Evolutionary conservation across 2,797 vertebrate species (phyloP).

Genomic region (Petrocephalus schoutedeni): DNA sequence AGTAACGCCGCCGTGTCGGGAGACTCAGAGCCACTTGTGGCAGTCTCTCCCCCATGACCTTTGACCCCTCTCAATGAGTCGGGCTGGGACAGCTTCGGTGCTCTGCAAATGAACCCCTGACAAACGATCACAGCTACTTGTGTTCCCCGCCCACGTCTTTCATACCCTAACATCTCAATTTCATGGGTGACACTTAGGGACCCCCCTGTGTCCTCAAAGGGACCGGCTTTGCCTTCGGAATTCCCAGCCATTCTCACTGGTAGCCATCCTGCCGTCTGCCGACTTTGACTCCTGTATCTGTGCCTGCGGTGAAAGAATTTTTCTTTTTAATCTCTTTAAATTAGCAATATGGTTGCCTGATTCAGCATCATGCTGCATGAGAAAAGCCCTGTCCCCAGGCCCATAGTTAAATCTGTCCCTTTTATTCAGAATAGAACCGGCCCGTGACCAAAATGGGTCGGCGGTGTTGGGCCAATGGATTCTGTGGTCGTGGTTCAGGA

Average conservation of each 20-base stretch:
- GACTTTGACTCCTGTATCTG: conserved; percentile 1
- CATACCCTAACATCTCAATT: conserved; percentile 79
- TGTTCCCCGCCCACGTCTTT: conserved; percentile 72
- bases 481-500: conserved; percentile 64
- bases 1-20: not conserved
- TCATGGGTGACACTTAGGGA: conserved; percentile 80
- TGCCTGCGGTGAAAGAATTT: not conserved
- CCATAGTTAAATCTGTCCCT: not conserved
- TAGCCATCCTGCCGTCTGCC: conserved; percentile 33
- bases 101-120: conserved; percentile 53
- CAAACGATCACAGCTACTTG: conserved; percentile 74
- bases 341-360: not conserved
- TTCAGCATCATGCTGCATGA: not conserved
- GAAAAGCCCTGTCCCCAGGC: not conserved
- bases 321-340: not conserved
- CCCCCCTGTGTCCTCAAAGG: conserved; percentile 67
- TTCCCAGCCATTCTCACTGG: conserved; percentile 36
- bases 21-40: not conserved
- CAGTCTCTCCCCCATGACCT: not conserved
- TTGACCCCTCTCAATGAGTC: conserved; percentile 11
- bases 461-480: conserved; percentile 66
- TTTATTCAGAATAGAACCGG: conserved; percentile 37
- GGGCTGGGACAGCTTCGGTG: conserved; percentile 58
- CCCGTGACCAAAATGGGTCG: conserved; percentile 61
- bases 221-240: conserved; percentile 55